phyloP scores from a whole-genome alignment of 1,140 invertebrate species.

The Phenacoccus solenopsis region DNA sequence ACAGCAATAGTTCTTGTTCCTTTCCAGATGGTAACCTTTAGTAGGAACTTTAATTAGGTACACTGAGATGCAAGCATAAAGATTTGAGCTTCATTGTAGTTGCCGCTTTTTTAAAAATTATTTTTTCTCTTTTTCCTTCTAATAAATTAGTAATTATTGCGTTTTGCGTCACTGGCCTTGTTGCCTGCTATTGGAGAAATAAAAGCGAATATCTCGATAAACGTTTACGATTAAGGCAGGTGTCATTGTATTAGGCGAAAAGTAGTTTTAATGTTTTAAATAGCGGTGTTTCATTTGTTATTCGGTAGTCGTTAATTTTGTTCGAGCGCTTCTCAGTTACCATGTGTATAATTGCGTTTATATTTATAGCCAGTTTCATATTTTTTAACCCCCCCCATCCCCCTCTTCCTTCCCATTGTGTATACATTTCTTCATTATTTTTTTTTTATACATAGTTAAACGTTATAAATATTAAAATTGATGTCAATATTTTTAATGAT shows the following conservation, averaged over 20 bases:
- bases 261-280: neutral
- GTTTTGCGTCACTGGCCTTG: neutral
- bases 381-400: neutral
- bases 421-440: neutral
- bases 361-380: slow-evolving; percentile 10
- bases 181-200: neutral
- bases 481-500: neutral
- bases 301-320: neutral
- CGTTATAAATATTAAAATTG: neutral
- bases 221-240: neutral
- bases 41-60: slow-evolving; percentile 26
- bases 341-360: slow-evolving; percentile 13
- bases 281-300: slow-evolving; percentile 10
- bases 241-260: neutral
- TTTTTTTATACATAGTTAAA: neutral
- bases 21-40: slow-evolving; percentile 74
- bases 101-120: neutral
- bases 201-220: neutral
- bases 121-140: neutral
- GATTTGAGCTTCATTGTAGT: slow-evolving; percentile 7
- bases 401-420: neutral
- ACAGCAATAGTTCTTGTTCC: slow-evolving; percentile 82
- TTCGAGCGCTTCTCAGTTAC: slow-evolving; percentile 13
- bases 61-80: slow-evolving; percentile 11
- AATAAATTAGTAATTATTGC: neutral